These are phyloP conservation scores for Zoroaster sp. DNA, from an alignment of 53 echinoderm and acorn worm genomes.

Conservation along the genomic window DNA sequence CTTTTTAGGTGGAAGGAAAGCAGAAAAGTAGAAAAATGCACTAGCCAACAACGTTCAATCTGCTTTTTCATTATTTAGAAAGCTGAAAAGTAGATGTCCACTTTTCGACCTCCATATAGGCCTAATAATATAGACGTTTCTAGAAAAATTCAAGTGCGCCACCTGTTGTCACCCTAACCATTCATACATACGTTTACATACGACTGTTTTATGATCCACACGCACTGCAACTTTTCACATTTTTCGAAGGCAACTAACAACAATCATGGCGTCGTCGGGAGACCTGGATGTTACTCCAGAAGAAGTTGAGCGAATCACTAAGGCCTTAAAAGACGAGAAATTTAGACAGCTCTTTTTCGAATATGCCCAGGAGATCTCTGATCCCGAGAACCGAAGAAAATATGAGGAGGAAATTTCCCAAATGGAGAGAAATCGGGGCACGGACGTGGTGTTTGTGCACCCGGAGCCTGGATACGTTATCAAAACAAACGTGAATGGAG, in stretches of 20 bases:
- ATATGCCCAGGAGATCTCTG: constrained; percentile 94
- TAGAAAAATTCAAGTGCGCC: background rate
- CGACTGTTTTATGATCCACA: background rate
- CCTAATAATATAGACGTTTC: too few relatives aligned
- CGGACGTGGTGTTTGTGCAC: constrained; percentile 89
- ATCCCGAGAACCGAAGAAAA: constrained; percentile 91
- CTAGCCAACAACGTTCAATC: too few relatives aligned
- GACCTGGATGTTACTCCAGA: constrained; percentile 85
- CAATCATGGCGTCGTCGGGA: constrained; percentile 48
- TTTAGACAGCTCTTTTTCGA: constrained; percentile 92
- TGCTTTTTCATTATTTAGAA: too few relatives aligned
- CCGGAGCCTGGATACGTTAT: constrained; percentile 92
- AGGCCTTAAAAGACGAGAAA: constrained; percentile 94
- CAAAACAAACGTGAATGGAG: constrained; percentile 92
- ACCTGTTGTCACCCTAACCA: background rate
- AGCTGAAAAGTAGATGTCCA: too few relatives aligned
- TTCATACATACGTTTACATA: background rate
- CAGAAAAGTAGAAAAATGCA: too few relatives aligned
- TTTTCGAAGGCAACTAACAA: background rate
- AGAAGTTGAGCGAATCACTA: constrained; percentile 78
- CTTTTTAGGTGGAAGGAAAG: too few relatives aligned
- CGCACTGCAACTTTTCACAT: background rate
- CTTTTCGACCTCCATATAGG: too few relatives aligned
- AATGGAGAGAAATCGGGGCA: constrained; percentile 91
- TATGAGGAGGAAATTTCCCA: constrained; percentile 94